Evolutionary conservation across 2,888 invertebrate genomes (phyloP).

Genomic region (Coleophora deauratella): DNA sequence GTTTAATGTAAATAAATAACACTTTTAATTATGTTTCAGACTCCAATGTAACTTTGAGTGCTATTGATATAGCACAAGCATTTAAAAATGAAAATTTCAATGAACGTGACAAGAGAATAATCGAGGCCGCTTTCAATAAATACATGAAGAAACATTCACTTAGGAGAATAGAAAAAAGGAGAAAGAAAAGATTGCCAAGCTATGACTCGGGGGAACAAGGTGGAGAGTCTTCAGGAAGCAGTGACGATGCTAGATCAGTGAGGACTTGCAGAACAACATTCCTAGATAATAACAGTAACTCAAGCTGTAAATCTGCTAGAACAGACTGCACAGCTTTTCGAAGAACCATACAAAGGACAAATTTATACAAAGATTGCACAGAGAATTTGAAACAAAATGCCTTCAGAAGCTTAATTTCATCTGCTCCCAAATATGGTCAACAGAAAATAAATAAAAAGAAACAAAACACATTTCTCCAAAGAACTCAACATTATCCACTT

Average conservation of each 20-base stretch:
- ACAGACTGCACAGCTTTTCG: conserved; percentile 25
- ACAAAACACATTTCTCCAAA: conserved; percentile 8
- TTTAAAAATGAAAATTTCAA: conserved; percentile 39
- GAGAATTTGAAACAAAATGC: conserved; percentile 29
- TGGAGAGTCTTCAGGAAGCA: conserved; percentile 51
- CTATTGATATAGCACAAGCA: conserved; percentile 39
- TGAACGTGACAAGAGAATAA: conserved; percentile 36
- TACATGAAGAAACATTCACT: conserved; percentile 28
- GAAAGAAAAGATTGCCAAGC: conserved; percentile 33
- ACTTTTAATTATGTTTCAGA: conserved; percentile 34
- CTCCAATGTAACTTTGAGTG: conserved; percentile 40
- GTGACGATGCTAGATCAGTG: conserved; percentile 44
- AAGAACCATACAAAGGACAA: conserved; percentile 25
- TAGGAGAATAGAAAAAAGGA: conserved; percentile 37
- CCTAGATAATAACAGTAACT: conserved; percentile 27
- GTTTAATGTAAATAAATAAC: too few relatives aligned
- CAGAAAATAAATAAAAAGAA: background rate
- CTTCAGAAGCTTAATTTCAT: conserved; percentile 27
- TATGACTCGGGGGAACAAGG: conserved; percentile 50
- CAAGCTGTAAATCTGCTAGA: conserved; percentile 30
- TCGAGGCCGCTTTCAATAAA: conserved; percentile 39
- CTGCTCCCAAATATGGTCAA: conserved; percentile 11
- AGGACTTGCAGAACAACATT: conserved; percentile 31
- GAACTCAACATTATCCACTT: conserved; percentile 14
- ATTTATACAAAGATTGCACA: conserved; percentile 31